Evolutionary conservation across 2,888 invertebrate genomes (phyloP), one percentile per base, ranked within the genome.

Genomic region (Listrodromus nycthemerus): DNA sequence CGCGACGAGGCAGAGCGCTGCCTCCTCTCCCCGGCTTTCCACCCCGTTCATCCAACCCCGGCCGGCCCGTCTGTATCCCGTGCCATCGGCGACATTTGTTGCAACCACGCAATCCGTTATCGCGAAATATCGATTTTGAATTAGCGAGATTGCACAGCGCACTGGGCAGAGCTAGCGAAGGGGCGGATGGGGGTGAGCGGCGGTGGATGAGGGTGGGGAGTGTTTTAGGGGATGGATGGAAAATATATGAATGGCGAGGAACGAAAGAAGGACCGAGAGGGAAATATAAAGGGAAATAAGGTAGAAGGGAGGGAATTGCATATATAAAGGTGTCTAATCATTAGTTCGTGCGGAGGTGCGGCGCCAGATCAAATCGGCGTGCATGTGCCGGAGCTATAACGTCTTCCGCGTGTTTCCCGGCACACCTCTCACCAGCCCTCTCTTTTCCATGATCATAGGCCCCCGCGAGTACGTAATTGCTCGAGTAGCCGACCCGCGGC

Each of bases 271-370:
- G 58, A 69, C 61, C 7, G 61, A 85, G 75, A 69, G 61, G 45
- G 76, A 81, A 80, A 37, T 45, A 69, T 67, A 65, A 50, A 73
- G 69, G 33, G 55, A 71, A 74, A 85, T 83, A 85, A 83, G 84
- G 79, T 69, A 65, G 30, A 82, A 82, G 85, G 80, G 80, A 86
- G 87, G 89, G 88, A 89, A 89, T 88, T 87, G 88, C 90, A 89
- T 87, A 82, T 67, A 69, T 76, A 90, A 88, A 90, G 90, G 91
- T 90, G 90, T 90, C 90, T 91, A 91, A 91, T 91, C 91, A 91
- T 91, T 91, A 91, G 89, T 90, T 91, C 90, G 90, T 89, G 91
- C 89, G 85, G 89, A 90, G 91, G 91, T 86, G 91, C 89, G 91
- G 91, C 90, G 90, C 88, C 90, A 91, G 91, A 91, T 91, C 88